These are phyloP conservation scores for Sterrhoptilus dennistouni DNA, from an alignment of 2,113 vertebrate species.

Conservation along the genomic window DNA sequence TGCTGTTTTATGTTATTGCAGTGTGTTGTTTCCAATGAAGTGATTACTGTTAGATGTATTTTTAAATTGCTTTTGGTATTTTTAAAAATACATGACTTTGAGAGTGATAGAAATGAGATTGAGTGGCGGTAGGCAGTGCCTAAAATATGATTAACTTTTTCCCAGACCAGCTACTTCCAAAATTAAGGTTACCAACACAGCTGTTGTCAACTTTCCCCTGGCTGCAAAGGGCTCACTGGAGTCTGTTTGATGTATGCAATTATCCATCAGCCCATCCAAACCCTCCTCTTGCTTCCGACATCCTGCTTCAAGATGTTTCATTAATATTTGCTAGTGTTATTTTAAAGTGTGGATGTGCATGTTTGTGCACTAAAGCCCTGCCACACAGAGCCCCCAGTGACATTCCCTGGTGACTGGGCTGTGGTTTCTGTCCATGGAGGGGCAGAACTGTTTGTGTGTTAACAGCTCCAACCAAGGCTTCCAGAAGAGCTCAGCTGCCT, in stretches of 20 bases:
- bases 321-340: not conserved
- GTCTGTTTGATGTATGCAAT: not conserved
- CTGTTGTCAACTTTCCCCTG: slow-evolving; percentile 29
- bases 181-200: slow-evolving; percentile 54
- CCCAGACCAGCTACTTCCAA: slow-evolving; percentile 49
- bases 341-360: not conserved
- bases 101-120: slow-evolving; percentile 44
- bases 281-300: not conserved
- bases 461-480: not conserved
- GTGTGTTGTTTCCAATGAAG: slow-evolving; percentile 53
- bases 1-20: slow-evolving; percentile 68
- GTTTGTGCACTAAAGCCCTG: not conserved
- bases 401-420: not conserved
- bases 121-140: slow-evolving; percentile 2
- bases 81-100: slow-evolving; percentile 65
- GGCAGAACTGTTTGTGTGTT: slow-evolving; percentile 8
- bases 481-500: not conserved
- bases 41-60: slow-evolving; percentile 51
- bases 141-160: slow-evolving; percentile 61
- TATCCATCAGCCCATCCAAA: not conserved
- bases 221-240: slow-evolving; percentile 5
- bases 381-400: not conserved
- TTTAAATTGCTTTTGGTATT: slow-evolving; percentile 64
- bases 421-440: slow-evolving; percentile 32
- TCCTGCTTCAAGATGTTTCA: not conserved